phyloP scores from a whole-genome alignment of 2,113 vertebrate genomes.

The Coturnix japonica region DNA sequence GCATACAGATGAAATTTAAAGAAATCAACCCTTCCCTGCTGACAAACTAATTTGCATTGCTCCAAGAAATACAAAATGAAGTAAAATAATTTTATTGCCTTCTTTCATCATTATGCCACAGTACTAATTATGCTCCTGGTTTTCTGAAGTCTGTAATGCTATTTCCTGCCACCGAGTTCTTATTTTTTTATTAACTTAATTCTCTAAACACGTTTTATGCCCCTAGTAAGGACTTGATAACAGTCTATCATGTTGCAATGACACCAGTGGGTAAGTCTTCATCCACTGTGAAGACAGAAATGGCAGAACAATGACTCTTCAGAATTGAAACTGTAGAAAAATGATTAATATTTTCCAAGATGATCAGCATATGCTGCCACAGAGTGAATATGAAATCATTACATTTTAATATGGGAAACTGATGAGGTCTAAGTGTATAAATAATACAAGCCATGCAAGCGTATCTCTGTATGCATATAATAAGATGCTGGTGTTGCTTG shows the following conservation, averaged over 20 bases:
- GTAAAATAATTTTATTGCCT: conserved; percentile 57
- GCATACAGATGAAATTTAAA: conserved; percentile 1
- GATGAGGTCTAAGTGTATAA: conserved; percentile 5
- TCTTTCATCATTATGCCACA: conserved; percentile 40
- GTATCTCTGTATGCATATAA: not conserved
- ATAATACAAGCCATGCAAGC: conserved; percentile 23
- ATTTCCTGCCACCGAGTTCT: conserved; percentile 17
- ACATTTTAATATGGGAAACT: conserved; percentile 27
- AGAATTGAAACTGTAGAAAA: not conserved
- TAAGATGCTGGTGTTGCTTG: not conserved
- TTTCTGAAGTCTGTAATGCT: conserved; percentile 35
- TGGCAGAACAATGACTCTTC: not conserved
- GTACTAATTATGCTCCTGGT: conserved; percentile 43
- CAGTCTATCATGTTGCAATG: not conserved
- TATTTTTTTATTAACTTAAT: conserved; percentile 57
- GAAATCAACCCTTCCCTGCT: conserved; percentile 26
- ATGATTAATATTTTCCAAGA: conserved; percentile 35
- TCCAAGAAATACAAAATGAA: conserved; percentile 49
- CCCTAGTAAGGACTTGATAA: conserved; percentile 1
- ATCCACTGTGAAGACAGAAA: not conserved
- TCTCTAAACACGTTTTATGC: conserved; percentile 35
- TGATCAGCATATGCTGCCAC: conserved; percentile 1
- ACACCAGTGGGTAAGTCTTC: conserved; percentile 1
- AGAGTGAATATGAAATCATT: not conserved
- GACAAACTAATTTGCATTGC: conserved; percentile 38